Conservation (phyloP, 1,140 invertebrate genomes). For the Eriocheir sinensis region DNA sequence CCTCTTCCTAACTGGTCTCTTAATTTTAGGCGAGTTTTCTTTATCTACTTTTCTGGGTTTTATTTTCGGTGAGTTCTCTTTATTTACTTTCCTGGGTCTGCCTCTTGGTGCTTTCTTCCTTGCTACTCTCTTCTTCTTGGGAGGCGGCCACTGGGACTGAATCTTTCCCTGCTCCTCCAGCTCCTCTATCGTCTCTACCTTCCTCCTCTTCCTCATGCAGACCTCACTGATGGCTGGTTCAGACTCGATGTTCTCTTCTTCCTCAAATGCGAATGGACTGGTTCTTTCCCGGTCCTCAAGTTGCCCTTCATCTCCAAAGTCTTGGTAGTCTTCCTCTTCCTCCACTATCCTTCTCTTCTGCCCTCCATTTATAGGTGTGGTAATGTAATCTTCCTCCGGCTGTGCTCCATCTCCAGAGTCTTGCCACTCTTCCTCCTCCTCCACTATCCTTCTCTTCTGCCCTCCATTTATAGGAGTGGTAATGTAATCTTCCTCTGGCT, state of each 20-base stretch:
- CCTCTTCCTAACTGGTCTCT: not conserved
- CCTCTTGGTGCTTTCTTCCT: conserved; percentile 28
- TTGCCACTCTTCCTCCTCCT: not conserved
- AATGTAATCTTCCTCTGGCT: too few relatives aligned
- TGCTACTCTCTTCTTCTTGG: conserved; percentile 71
- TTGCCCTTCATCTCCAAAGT: not conserved
- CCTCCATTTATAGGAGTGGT: not conserved
- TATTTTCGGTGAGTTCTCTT: not conserved
- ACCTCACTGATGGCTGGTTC: not conserved
- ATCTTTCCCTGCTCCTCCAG: conserved; percentile 74
- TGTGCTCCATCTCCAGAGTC: not conserved
- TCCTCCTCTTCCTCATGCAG: conserved; percentile 64
- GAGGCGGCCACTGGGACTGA: conserved; percentile 73
- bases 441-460: not conserved
- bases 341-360: not conserved
- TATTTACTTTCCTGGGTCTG: not conserved
- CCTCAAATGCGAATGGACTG: not conserved
- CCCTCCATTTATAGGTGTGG: not conserved
- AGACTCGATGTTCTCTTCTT: not conserved
- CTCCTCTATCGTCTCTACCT: conserved; percentile 68
- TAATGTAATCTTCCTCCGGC: too few relatives aligned
- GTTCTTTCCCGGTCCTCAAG: not conserved
- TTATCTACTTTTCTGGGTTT: not conserved
- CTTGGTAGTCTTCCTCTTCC: not conserved
- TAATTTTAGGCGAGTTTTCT: not conserved